These are phyloP conservation scores for Peromyscus eremicus DNA, from an alignment of 2,797 vertebrate species.

Conservation along the genomic window DNA sequence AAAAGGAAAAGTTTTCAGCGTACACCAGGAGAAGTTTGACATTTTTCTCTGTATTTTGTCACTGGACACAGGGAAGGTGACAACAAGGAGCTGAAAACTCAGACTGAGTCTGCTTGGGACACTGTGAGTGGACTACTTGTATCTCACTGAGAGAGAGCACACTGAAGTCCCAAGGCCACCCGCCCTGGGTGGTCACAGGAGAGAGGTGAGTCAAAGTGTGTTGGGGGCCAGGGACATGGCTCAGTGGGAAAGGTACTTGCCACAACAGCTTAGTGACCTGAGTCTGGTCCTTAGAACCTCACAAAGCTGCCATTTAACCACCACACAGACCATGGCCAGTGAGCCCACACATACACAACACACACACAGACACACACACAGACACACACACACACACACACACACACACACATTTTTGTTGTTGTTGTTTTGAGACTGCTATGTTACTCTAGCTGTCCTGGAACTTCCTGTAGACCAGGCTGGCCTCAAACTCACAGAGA, in stretches of 20 bases:
- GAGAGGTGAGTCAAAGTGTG: not conserved
- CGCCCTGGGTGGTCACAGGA: fast-evolving
- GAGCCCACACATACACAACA: not conserved
- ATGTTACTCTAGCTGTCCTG: too few species aligned
- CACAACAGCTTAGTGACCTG: not conserved
- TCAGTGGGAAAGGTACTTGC: not conserved
- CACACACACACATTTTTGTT: not conserved
- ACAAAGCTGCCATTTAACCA: not conserved
- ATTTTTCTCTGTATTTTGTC: not conserved
- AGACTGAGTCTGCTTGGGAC: not conserved
- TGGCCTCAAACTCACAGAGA: not conserved
- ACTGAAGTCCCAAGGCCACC: too few species aligned
- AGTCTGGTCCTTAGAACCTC: not conserved
- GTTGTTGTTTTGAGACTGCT: not conserved
- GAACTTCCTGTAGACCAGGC: not conserved
- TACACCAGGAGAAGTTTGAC: not conserved
- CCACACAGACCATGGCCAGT: not conserved
- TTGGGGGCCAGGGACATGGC: too few species aligned
- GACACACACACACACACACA: not conserved
- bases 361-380: not conserved
- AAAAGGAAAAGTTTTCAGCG: not conserved
- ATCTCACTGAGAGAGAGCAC: not conserved
- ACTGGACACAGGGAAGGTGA: not conserved
- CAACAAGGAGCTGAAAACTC: not conserved
- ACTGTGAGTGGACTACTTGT: not conserved